phyloP scores from a whole-genome alignment of 2,888 invertebrate genomes.

The Hermaeophaga mercurialis region DNA sequence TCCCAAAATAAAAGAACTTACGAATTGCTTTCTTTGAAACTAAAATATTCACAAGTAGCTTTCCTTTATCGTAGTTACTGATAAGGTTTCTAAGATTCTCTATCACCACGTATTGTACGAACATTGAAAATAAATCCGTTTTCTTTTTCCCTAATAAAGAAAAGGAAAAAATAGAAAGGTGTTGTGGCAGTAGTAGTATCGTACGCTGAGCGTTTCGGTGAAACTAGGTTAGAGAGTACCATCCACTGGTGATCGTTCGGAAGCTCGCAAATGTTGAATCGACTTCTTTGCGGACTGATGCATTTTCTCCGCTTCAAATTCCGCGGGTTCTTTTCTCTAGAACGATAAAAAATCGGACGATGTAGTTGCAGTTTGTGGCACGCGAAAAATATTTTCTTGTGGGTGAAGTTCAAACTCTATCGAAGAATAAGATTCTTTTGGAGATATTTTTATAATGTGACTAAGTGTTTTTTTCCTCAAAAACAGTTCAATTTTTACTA shows the following conservation, averaged over 20 bases:
- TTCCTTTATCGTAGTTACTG: constrained; percentile 1
- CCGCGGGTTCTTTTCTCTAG: not conserved
- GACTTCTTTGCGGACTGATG: constrained; percentile 12
- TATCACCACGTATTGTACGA: constrained; percentile 5
- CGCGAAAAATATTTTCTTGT: no score
- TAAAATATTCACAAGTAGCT: no score
- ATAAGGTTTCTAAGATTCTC: constrained; percentile 8
- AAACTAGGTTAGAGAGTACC: constrained; percentile 21
- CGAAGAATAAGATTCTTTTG: constrained; percentile 1
- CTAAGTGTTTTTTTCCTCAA: no score
- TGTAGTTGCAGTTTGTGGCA: not conserved
- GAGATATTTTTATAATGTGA: no score
- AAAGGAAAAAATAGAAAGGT: constrained; percentile 2
- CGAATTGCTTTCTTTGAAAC: no score
- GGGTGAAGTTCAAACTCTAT: not conserved
- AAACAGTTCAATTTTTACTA: no score
- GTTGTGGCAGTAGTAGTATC: constrained; percentile 3
- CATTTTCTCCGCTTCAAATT: not conserved
- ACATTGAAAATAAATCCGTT: constrained; percentile 11
- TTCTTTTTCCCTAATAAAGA: constrained; percentile 11
- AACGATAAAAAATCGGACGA: not conserved
- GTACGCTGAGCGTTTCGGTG: not conserved
- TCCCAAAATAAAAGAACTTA: no score
- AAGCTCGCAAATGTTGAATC: constrained; percentile 6
- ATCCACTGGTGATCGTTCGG: constrained; percentile 5